phyloP scores from a whole-genome alignment of 64 coral and sea anemone species.

The Porites lutea region DNA sequence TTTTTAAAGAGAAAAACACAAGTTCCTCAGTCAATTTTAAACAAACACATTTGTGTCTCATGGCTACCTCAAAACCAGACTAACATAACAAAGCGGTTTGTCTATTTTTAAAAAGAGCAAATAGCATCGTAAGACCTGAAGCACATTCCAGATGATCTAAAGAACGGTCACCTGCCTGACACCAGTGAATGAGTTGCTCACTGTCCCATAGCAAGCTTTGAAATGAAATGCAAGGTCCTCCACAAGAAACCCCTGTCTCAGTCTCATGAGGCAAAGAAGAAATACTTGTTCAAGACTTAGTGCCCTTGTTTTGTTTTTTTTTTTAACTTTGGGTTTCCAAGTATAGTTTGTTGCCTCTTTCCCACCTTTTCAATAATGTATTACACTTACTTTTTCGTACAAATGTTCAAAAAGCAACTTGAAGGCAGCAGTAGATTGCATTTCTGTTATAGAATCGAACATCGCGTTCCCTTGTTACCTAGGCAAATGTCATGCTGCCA shows the following conservation, averaged over 20 bases:
- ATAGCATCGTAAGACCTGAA: too few relatives aligned
- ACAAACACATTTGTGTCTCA: too few relatives aligned
- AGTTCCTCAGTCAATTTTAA: too few relatives aligned
- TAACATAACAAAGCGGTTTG: too few relatives aligned
- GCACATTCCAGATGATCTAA: too few relatives aligned
- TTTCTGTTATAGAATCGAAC: conserved; percentile 22
- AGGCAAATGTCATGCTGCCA: conserved; percentile 41
- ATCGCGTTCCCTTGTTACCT: conserved; percentile 32
- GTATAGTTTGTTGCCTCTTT: conserved; percentile 8
- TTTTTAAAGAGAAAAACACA: too few relatives aligned
- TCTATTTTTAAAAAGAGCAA: too few relatives aligned
- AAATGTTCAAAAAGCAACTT: conserved; percentile 47
- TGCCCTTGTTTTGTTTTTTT: not conserved
- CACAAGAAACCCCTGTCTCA: not conserved
- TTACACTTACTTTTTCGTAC: not conserved
- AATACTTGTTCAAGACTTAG: conserved; percentile 2
- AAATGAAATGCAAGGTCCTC: conserved; percentile 23
- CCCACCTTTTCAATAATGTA: conserved; percentile 27
- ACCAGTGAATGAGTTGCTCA: conserved; percentile 5
- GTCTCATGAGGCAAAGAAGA: not conserved
- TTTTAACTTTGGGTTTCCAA: conserved; percentile 7
- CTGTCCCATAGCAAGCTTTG: not conserved
- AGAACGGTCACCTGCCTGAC: too few relatives aligned
- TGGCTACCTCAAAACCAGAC: too few relatives aligned
- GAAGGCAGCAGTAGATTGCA: conserved; percentile 47